Conservation (phyloP, 30 jellyfish, hydroid and myxozoan species). For the Hydractinia echinata region DNA sequence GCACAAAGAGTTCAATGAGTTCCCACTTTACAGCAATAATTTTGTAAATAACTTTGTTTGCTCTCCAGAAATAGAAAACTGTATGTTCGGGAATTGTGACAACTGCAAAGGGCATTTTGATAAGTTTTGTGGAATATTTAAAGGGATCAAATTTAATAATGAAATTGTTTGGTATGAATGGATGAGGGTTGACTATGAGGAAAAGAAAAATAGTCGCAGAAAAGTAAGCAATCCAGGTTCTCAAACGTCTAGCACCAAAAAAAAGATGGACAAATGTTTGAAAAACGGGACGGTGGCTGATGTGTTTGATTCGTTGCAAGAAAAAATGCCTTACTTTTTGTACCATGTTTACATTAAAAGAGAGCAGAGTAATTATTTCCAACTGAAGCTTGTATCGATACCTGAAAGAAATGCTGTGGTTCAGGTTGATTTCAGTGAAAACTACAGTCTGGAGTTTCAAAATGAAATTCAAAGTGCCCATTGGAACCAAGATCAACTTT, state of each 20-base stretch:
- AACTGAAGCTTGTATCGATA: slow-evolving; percentile 24
- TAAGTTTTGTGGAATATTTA: slow-evolving; percentile 25
- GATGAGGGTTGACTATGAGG: slow-evolving; percentile 4
- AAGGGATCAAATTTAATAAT: slow-evolving; percentile 40
- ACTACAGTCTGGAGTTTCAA: slow-evolving; percentile 38
- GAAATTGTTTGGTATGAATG: slow-evolving; percentile 40
- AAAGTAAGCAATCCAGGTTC: slow-evolving; percentile 1
- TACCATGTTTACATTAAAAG: slow-evolving; percentile 39
- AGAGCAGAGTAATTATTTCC: no score
- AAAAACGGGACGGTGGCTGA: slow-evolving; percentile 52
- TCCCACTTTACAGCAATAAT: no score
- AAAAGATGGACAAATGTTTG: not conserved
- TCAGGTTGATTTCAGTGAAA: slow-evolving; percentile 54
- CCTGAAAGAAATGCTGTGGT: slow-evolving; percentile 44
- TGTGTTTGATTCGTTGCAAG: slow-evolving; percentile 19
- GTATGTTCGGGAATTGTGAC: slow-evolving; percentile 49
- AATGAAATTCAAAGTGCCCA: slow-evolving; percentile 53
- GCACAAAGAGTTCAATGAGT: no score
- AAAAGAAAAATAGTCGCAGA: slow-evolving; percentile 17
- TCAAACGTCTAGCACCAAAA: not conserved
- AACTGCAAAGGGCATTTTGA: slow-evolving; percentile 35
- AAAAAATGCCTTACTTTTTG: slow-evolving; percentile 43
- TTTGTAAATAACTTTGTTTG: slow-evolving; percentile 43
- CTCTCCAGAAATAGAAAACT: slow-evolving; percentile 40
- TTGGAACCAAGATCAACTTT: slow-evolving; percentile 40